A percentile compares a stretch with the other conserved stretches of the same genome.
These are phyloP conservation scores for Leptonema lineaticorne DNA, from an alignment of 1,140 invertebrate species.

Conservation along the genomic window DNA sequence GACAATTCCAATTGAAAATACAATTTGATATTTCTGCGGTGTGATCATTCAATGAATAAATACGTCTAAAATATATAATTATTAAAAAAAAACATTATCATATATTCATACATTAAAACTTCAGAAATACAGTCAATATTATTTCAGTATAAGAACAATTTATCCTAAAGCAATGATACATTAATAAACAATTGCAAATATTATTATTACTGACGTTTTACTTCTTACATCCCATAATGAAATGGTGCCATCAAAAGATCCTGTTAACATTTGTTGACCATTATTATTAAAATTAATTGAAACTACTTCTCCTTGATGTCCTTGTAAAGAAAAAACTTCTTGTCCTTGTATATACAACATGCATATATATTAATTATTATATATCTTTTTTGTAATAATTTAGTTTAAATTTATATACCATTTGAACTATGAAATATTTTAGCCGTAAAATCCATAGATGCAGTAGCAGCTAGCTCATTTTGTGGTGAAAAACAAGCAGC, in stretches of 20 bases:
- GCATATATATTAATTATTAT: background rate
- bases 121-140: too few relatives aligned
- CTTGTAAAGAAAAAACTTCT: conserved; percentile 62
- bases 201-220: conserved; percentile 58
- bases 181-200: background rate
- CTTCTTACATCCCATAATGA: conserved; percentile 73
- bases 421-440: conserved; percentile 69
- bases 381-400: conserved; percentile 5
- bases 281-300: conserved; percentile 70
- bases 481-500: conserved; percentile 67
- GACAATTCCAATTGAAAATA: conserved; percentile 71
- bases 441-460: conserved; percentile 74
- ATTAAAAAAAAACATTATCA: conserved; percentile 13
- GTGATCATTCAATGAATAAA: conserved; percentile 67
- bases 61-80: conserved; percentile 53
- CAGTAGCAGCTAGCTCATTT: conserved; percentile 64
- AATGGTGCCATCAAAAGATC: conserved; percentile 77
- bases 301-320: conserved; percentile 75
- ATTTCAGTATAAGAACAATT: too few relatives aligned
- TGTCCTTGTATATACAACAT: conserved; percentile 46
- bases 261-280: conserved; percentile 67
- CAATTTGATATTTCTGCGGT: conserved; percentile 73
- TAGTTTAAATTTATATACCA: conserved; percentile 46
- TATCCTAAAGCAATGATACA: background rate
- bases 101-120: background rate